Percentiles rank a stretch among this genome's conserved stretches.
Evolutionary conservation across 92 coral and sea anemone species (phyloP).

Genomic region (Heteractis magnifica): DNA sequence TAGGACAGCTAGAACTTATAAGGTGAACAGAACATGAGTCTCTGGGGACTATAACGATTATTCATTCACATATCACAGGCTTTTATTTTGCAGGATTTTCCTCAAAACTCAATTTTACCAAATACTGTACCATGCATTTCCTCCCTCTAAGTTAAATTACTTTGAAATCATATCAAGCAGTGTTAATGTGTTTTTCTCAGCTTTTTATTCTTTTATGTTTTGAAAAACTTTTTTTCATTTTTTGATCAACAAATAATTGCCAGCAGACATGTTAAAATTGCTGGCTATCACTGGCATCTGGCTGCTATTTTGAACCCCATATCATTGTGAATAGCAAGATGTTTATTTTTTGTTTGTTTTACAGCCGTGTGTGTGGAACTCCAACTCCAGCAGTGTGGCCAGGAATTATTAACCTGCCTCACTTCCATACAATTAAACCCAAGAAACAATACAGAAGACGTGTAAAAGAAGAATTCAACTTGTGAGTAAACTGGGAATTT

Average conservation of each 20-base stretch:
- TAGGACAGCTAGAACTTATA: conserved; percentile 94
- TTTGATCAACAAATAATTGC: no score
- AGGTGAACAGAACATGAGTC: conserved; percentile 46
- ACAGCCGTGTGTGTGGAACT: conserved; percentile 96
- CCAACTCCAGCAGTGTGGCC: conserved; percentile 99
- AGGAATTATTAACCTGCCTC: conserved; percentile 90
- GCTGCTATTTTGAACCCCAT: no score
- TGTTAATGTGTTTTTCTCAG: no score
- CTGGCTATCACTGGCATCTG: neutral
- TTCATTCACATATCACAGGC: neutral
- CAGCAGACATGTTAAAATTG: no score
- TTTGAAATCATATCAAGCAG: no score
- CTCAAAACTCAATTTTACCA: no score
- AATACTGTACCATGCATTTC: no score
- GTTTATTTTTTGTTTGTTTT: neutral
- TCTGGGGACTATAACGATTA: neutral
- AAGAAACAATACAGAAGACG: conserved; percentile 97
- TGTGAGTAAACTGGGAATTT: conserved; percentile 58
- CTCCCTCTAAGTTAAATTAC: no score
- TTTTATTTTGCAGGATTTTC: no score
- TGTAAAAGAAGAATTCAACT: conserved; percentile 78
- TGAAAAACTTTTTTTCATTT: no score
- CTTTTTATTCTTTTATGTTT: no score
- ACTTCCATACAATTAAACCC: conserved; percentile 95
- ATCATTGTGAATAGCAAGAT: neutral